These are phyloP conservation scores for Knipowitschia caucasica DNA, from an alignment of 2,797 vertebrate genomes.

Conservation along the genomic window DNA sequence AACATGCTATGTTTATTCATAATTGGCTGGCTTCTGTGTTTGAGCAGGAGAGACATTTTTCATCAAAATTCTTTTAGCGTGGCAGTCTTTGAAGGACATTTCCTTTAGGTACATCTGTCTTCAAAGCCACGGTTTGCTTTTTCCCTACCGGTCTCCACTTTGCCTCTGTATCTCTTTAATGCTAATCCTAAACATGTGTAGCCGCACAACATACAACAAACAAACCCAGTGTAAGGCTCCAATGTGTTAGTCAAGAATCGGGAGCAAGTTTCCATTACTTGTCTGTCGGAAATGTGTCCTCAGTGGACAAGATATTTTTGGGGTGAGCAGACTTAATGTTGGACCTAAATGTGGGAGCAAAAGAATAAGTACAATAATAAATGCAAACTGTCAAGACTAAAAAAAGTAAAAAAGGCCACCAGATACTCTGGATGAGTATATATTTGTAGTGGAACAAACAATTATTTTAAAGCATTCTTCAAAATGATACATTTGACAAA, in stretches of 20 bases:
- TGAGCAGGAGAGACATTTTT: constrained; percentile 56
- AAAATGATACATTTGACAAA: too few relatives aligned
- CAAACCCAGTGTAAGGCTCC: constrained; percentile 23
- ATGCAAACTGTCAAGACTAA: too few relatives aligned
- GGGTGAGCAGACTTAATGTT: too few relatives aligned
- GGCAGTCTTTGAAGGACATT: constrained; percentile 67
- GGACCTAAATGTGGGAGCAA: too few relatives aligned
- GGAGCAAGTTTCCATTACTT: background rate
- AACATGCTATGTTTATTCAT: constrained; percentile 48
- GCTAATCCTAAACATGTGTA: constrained; percentile 57
- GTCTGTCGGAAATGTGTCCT: background rate
- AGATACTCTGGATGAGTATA: too few relatives aligned
- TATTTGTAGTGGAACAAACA: too few relatives aligned
- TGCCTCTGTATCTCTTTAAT: constrained; percentile 46
- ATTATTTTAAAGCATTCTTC: too few relatives aligned
- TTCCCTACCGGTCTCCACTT: constrained; percentile 36
- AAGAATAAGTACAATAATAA: too few relatives aligned
- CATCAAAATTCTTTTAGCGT: constrained; percentile 57
- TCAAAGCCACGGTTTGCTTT: constrained; percentile 52
- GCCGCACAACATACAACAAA: constrained; percentile 47
- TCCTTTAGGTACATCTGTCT: constrained; percentile 68
- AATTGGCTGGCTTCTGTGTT: constrained; percentile 29
- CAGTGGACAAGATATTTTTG: too few relatives aligned
- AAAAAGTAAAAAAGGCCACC: too few relatives aligned
- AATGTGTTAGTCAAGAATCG: background rate